These are phyloP conservation scores for Triops cancriformis DNA, from an alignment of 1,140 invertebrate genomes.

Conservation along the genomic window DNA sequence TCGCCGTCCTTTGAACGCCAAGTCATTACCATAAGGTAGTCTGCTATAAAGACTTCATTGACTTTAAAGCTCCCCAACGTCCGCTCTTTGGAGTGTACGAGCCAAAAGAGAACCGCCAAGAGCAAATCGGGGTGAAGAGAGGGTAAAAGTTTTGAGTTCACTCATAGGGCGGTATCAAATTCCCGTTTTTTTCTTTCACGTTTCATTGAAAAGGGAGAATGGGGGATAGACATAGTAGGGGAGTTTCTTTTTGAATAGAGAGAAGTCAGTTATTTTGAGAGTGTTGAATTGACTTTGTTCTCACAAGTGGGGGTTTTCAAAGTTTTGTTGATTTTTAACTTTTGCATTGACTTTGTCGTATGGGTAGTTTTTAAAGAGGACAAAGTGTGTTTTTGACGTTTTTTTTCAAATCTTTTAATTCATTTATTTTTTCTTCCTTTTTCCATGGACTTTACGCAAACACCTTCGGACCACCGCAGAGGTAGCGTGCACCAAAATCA, in stretches of 20 bases:
- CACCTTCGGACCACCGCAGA: slow-evolving; percentile 32
- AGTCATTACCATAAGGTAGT: slow-evolving; percentile 34
- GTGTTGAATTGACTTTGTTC: too few species aligned
- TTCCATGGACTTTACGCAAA: background rate
- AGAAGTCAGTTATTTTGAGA: too few species aligned
- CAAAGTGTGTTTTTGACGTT: too few species aligned
- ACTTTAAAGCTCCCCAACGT: background rate
- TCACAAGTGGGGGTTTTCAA: too few species aligned
- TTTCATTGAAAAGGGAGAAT: too few species aligned
- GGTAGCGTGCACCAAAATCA: slow-evolving; percentile 45
- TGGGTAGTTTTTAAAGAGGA: too few species aligned
- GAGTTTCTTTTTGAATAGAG: too few species aligned
- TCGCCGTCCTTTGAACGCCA: slow-evolving; percentile 8
- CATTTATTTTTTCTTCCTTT: too few species aligned
- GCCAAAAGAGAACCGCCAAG: background rate
- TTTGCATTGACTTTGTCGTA: too few species aligned
- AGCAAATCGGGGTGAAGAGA: background rate
- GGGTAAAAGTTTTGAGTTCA: background rate
- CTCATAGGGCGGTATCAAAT: background rate
- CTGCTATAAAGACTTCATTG: slow-evolving; percentile 25
- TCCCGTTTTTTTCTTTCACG: background rate
- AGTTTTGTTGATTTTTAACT: too few species aligned
- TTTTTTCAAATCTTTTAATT: too few species aligned
- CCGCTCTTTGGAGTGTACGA: background rate
- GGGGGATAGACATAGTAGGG: too few species aligned